These are phyloP conservation scores for Centrocercus urophasianus DNA, from an alignment of 2,113 vertebrate species.

Conservation along the genomic window DNA sequence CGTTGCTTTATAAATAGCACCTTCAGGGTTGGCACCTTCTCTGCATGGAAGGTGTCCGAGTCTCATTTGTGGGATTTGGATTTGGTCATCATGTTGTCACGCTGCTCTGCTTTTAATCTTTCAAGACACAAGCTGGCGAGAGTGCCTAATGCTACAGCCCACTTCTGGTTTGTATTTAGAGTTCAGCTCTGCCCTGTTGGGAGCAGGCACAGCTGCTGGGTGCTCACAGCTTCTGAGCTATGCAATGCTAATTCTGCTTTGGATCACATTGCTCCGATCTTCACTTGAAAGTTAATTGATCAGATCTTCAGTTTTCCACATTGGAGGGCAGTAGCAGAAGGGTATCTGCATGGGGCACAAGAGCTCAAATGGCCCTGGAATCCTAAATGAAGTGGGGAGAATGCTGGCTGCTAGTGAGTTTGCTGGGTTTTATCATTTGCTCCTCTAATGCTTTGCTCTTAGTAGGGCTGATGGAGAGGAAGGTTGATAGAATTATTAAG, in stretches of 20 bases:
- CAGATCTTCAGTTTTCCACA: not conserved
- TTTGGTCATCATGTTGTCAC: not conserved
- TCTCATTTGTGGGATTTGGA: not conserved
- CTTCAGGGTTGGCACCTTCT: not conserved
- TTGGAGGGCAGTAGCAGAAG: not conserved
- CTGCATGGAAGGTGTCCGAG: not conserved
- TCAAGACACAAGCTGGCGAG: not conserved
- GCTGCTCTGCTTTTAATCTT: not conserved
- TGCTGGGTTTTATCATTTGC: accelerated
- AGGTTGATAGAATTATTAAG: not conserved
- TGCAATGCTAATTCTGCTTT: not conserved
- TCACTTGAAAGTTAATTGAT: not conserved
- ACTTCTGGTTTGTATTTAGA: not conserved
- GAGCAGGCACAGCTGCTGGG: accelerated
- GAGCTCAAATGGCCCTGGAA: not conserved
- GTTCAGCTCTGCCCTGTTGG: not conserved
- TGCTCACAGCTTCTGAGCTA: not conserved
- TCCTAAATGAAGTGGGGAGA: not conserved
- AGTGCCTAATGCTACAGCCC: not conserved
- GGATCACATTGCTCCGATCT: accelerated
- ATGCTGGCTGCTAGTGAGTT: not conserved
- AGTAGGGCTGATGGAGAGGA: not conserved
- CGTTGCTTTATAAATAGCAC: not conserved
- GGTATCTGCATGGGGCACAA: not conserved
- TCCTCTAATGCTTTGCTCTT: not conserved